A percentile compares a stretch with the other conserved stretches of the same genome.
Conservation (phyloP, 2,797 vertebrate species). For the Leptoclinus maculatus region DNA sequence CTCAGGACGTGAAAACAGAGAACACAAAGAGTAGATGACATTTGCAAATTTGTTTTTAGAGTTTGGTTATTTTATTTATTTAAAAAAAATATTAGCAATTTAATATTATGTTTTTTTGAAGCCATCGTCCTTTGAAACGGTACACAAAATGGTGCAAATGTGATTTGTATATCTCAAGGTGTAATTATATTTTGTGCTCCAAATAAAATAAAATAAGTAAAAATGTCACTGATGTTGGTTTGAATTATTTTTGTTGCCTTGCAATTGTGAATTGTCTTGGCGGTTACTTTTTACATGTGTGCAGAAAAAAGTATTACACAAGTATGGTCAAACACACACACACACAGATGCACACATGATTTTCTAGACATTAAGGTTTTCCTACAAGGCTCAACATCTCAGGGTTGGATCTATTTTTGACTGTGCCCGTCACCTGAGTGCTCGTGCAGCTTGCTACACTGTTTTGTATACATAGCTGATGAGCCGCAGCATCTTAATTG, state of each 20-base stretch:
- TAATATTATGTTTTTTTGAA: slow-evolving; percentile 73
- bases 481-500: slow-evolving; percentile 82
- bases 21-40: slow-evolving; percentile 67
- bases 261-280: slow-evolving; percentile 3
- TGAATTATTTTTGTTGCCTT: slow-evolving; percentile 18
- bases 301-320: background rate
- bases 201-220: slow-evolving; percentile 80
- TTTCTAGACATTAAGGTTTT: slow-evolving; percentile 39
- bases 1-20: slow-evolving; percentile 74
- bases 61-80: slow-evolving; percentile 82
- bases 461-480: slow-evolving; percentile 80
- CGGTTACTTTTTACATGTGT: slow-evolving; percentile 9
- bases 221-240: slow-evolving; percentile 22
- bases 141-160: slow-evolving; percentile 78
- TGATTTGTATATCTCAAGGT: slow-evolving; percentile 84
- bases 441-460: slow-evolving; percentile 68
- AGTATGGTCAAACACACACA: background rate
- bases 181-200: slow-evolving; percentile 85
- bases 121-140: slow-evolving; percentile 72
- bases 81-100: slow-evolving; percentile 78
- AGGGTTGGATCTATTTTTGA: slow-evolving; percentile 60
- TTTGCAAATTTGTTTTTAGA: slow-evolving; percentile 70
- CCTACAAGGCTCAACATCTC: slow-evolving; percentile 33
- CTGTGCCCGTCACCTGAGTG: slow-evolving; percentile 73
- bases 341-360: background rate